Evolutionary conservation across 2,797 vertebrate genomes (phyloP).

Genomic region (Poliocrania exsul): DNA sequence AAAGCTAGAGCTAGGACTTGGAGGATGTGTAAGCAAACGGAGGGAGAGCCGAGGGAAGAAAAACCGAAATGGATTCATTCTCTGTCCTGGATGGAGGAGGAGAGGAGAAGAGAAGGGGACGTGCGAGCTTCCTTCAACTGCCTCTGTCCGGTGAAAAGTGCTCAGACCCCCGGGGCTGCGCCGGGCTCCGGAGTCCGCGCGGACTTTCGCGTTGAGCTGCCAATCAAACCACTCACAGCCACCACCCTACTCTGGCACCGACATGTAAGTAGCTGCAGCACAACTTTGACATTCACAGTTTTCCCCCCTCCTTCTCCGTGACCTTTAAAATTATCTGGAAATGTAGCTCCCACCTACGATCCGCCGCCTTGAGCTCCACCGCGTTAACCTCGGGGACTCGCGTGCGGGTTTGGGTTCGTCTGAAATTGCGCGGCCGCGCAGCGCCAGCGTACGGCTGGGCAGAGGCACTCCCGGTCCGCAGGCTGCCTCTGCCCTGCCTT

Average conservation of each 20-base stretch:
- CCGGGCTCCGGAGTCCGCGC: constrained; percentile 59
- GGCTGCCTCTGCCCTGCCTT: not conserved
- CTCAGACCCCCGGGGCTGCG: constrained; percentile 68
- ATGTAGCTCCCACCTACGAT: constrained; percentile 10
- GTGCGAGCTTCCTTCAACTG: constrained; percentile 67
- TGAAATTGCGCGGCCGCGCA: constrained; percentile 22
- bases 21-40: constrained; percentile 78
- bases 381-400: constrained; percentile 15
- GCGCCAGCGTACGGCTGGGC: not conserved
- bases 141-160: constrained; percentile 75
- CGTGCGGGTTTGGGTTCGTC: not conserved
- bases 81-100: constrained; percentile 75
- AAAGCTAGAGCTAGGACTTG: constrained; percentile 80
- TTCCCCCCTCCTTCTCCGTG: constrained; percentile 48
- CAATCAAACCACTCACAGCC: constrained; percentile 85
- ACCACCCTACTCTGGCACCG: constrained; percentile 83
- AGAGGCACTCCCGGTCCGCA: not conserved
- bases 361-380: constrained; percentile 36
- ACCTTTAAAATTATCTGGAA: constrained; percentile 71
- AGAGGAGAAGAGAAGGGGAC: constrained; percentile 70
- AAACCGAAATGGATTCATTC: constrained; percentile 79
- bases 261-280: constrained; percentile 87
- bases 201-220: constrained; percentile 80
- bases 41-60: constrained; percentile 68
- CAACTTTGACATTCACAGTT: constrained; percentile 81